Base-by-base conservation (phyloP, 2,113 vertebrate genomes). In the Spheniscus mendiculus region DNA sequence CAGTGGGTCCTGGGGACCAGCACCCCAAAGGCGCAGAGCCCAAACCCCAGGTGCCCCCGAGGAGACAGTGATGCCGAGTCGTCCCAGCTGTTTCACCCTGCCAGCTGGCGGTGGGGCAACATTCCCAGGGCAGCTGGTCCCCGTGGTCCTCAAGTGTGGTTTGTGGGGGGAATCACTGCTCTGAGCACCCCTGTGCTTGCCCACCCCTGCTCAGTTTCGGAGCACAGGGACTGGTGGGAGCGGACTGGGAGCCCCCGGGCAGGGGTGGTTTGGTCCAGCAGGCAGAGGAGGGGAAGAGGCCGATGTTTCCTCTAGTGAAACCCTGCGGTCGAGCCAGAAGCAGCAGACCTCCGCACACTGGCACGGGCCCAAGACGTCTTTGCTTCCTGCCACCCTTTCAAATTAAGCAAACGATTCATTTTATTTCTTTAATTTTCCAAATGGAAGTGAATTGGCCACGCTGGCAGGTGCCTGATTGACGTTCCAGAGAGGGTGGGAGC, bases 391-490 rank as follows among this genome's bases (percentile, higher is more conserved):
- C 96, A 95, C 97, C 96, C 95, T 97, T 97, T 97, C 89, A 97
- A 97, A 97, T 96, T 96, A 97, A 95, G 95, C 90, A 96, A 94
- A 83, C 93, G 26, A 96, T 96, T 97, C 88, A 97, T 97, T 97
- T 95, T 95, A 94, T 96, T 96, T 94, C 94, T 97, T 97, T 97
- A 97, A 97, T 97, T 97, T 97, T 96, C 96, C 93, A 97, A 97
- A 97, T 97, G 96, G 97, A 97, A 94, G 92, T 56, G 93, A 97
- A 96, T 97, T 97, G 97, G 94, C 93, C 3, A 3, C 0, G 0
- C 71, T 97, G 97, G 94, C 95, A 96, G 95, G 94, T 91, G 95
- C 89, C 58, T 95, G 96, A 94, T 95, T 89, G 95, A 96, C 91
- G 1, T 93, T 91, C 65, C 36, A 42, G 36, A 59, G 87, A 65